Evolutionary conservation across 2,888 invertebrate species (phyloP), one percentile per base, ranked within the genome.

Genomic region (Frankliniella intonsa): DNA sequence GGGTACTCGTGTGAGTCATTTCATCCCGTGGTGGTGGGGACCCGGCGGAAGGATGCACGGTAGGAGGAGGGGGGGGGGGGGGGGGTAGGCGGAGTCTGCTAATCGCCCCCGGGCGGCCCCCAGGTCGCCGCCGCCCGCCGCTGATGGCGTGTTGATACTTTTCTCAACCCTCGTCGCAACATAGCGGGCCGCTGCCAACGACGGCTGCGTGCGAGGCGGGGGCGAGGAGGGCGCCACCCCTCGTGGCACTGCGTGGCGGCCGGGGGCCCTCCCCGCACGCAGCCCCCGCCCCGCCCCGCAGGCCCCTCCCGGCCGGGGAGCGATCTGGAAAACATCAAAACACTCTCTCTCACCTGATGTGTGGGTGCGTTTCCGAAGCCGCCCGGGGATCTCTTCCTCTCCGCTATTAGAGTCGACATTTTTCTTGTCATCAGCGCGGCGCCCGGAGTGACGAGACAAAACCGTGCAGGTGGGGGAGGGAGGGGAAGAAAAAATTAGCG

Each of bases 101-200:
- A 76, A 76, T 76, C 69, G 69, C 69, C 69, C 1, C 69, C 69
- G 25, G 69, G 7, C 5, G 25, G 69, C 25, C 5, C 69, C 69
- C 69, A 38, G 38, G 38, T 38, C 38, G 38, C 38, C 38, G 55
- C 14, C 55, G 17, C 55, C 9, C 17, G 14, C 12, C 69, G 25
- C 25, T 76, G 69, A 76, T 76, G 69, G 25, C 69, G 12, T 76
- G 69, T 76, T 76, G 69, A 76, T 76, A 76, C 25, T 76, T 62
- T 62, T 62, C 14, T 17, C n/a, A 7, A 17, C n/a, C 62, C 14
- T 62, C 62, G 62, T 17, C 17, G 62, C 62, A 7, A 17, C n/a
- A 62, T 62, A 62, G 69, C 69, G 69, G 69, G 69, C 69, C 25
- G 69, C 17, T 62, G 55, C 62, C 62, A n/a, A 62, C 14, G n/a